A percentile compares a stretch with the other conserved stretches of the same genome.
These are phyloP conservation scores for Pheosia gnoma DNA, from an alignment of 2,888 invertebrate genomes.

Conservation along the genomic window DNA sequence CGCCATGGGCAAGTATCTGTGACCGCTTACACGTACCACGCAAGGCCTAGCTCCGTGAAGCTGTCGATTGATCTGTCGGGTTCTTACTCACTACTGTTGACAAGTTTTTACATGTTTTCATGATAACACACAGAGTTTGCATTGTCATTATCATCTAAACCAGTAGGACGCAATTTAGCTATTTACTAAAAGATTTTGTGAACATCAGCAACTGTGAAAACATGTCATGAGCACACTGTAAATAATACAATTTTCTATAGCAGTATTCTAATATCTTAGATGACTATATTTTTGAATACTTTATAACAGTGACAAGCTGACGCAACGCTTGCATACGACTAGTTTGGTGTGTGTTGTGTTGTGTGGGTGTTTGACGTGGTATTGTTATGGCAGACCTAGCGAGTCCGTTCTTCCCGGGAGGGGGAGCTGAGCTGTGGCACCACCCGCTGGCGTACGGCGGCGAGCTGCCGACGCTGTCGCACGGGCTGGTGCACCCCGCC, in stretches of 20 bases:
- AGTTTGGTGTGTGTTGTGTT: constrained; percentile 18
- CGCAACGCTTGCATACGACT: constrained; percentile 18
- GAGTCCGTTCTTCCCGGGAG: constrained; percentile 96
- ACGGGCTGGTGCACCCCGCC: constrained; percentile 97
- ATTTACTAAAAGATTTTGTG: constrained; percentile 3
- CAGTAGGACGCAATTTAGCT: constrained; percentile 9
- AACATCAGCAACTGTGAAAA: constrained; percentile 55
- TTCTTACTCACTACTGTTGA: constrained; percentile 70
- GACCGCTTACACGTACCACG: constrained; percentile 83
- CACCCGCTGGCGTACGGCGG: constrained; percentile 92
- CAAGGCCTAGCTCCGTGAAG: constrained; percentile 81
- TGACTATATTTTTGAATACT: constrained; percentile 19
- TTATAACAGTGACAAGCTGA: constrained; percentile 32
- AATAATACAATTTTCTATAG: constrained; percentile 61
- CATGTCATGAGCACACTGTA: constrained; percentile 71
- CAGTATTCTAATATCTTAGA: constrained; percentile 49
- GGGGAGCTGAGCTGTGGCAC: constrained; percentile 97
- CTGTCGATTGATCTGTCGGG: constrained; percentile 75
- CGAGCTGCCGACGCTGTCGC: constrained; percentile 93
- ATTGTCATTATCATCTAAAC: constrained; percentile 13
- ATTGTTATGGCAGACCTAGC: constrained; percentile 90
- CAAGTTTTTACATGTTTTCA: constrained; percentile 74
- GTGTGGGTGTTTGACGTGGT: constrained; percentile 29
- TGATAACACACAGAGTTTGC: constrained; percentile 47
- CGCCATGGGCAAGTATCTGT: constrained; percentile 78